A percentile compares a stretch with the other conserved stretches of the same genome.
Conservation (phyloP, 2,113 vertebrate genomes). For the Leucoraja erinaceus region DNA sequence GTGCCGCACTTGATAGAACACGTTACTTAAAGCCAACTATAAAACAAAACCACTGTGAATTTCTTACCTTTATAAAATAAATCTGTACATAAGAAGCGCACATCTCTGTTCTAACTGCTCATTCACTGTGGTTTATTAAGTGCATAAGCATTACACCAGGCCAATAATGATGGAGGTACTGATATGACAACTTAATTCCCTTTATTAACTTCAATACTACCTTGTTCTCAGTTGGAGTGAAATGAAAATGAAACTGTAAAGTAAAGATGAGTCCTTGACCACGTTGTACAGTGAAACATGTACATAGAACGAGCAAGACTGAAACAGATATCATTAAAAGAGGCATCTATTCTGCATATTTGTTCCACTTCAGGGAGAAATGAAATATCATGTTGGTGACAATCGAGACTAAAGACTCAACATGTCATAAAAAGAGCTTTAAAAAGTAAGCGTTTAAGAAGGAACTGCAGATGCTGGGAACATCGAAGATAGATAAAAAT, state of each 20-base stretch:
- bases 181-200: not conserved
- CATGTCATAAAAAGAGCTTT: not conserved
- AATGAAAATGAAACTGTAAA: slow-evolving; percentile 29
- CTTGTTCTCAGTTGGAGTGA: slow-evolving; percentile 6
- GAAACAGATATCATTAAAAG: slow-evolving; percentile 1
- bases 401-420: not conserved
- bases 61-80: slow-evolving; percentile 22
- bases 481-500: too few species aligned
- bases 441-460: not conserved
- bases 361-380: not conserved
- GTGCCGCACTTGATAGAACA: not conserved
- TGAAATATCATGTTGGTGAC: not conserved
- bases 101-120: not conserved
- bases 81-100: not conserved
- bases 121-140: not conserved
- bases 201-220: not conserved
- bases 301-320: not conserved
- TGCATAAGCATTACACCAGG: not conserved
- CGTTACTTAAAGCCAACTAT: not conserved
- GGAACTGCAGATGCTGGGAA: too few species aligned
- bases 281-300: not conserved
- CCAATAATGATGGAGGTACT: not conserved
- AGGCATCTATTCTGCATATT: not conserved
- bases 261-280: not conserved
- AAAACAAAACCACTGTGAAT: not conserved